A percentile compares a stretch with the other conserved stretches of the same genome.
These are phyloP conservation scores for Cliona cf. orientalis DNA, from an alignment of 37 sponge, comb jelly and placozoan species.

Conservation along the genomic window DNA sequence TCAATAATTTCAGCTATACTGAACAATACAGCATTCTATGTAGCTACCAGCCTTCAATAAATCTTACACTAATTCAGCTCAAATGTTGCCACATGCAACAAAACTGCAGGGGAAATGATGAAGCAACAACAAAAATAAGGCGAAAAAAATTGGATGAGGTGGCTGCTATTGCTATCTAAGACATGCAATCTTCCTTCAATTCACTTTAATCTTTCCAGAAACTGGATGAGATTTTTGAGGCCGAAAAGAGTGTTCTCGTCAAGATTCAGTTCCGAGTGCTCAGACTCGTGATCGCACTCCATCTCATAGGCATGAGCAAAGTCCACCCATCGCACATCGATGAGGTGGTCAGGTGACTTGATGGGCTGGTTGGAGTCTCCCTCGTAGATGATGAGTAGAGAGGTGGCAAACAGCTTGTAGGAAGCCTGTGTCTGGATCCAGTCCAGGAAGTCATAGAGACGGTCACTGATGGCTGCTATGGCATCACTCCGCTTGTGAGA, in stretches of 20 bases:
- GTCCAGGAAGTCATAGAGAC: constrained; percentile 29
- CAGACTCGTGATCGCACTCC: neutral
- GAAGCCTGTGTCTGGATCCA: constrained; percentile 63
- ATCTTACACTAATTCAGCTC: no score
- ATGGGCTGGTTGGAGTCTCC: neutral
- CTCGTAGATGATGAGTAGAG: constrained; percentile 81
- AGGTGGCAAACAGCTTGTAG: constrained; percentile 72
- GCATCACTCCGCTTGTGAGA: constrained; percentile 22
- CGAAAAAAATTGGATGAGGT: no score
- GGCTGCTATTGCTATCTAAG: no score
- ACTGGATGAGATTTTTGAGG: constrained; percentile 22
- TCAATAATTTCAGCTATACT: no score
- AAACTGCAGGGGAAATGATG: no score
- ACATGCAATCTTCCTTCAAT: no score
- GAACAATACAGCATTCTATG: no score
- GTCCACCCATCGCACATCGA: constrained; percentile 77
- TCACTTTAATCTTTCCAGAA: no score
- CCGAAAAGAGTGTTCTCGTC: constrained; percentile 39
- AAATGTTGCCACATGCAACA: no score
- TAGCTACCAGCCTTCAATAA: no score
- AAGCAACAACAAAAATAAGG: no score
- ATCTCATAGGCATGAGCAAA: constrained; percentile 77
- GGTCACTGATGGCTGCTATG: constrained; percentile 13
- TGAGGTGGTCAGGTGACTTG: neutral
- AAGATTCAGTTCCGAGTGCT: neutral